Percentiles rank a stretch among this genome's conserved stretches.
Evolutionary conservation across 2,888 invertebrate species (phyloP).

Genomic region (Andrena flavipes): DNA sequence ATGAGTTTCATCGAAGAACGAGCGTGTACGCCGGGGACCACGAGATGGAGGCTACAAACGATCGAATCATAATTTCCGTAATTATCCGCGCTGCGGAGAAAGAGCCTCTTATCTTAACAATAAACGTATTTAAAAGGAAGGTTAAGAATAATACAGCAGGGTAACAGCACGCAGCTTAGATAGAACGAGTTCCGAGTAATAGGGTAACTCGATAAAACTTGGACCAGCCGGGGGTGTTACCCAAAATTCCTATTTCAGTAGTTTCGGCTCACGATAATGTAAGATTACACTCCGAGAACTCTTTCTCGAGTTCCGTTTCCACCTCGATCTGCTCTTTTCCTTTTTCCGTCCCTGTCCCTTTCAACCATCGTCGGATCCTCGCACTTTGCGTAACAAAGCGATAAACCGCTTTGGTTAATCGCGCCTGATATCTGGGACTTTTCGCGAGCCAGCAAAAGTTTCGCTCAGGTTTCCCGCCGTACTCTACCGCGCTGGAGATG

Average conservation of each 20-base stretch:
- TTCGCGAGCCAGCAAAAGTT: conserved; percentile 45
- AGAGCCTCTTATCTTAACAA: not conserved
- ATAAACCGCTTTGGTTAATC: conserved; percentile 70
- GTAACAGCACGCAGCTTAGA: not conserved
- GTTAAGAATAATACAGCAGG: not conserved
- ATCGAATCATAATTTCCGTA: conserved; percentile 57
- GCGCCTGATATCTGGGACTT: conserved; percentile 54
- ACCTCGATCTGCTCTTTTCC: not conserved
- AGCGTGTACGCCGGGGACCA: conserved; percentile 5
- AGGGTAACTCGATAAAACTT: conserved; percentile 53
- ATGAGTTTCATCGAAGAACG: conserved; percentile 30
- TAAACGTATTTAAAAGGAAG: not conserved
- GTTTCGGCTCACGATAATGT: conserved; percentile 45
- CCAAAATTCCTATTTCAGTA: conserved; percentile 47
- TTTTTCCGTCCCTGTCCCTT: not conserved
- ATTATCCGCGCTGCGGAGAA: conserved; percentile 33
- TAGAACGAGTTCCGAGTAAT: conserved; percentile 42
- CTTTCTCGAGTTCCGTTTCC: conserved; percentile 27
- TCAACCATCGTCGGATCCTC: not conserved
- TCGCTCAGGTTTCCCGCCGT: conserved; percentile 38
- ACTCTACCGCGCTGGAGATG: not conserved
- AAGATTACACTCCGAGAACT: not conserved
- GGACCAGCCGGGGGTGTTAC: conserved; percentile 21
- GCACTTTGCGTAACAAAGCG: conserved; percentile 36
- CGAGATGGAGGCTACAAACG: conserved; percentile 19